These are phyloP conservation scores for Microplitis deprimator DNA, from an alignment of 2,888 invertebrate genomes.

Conservation along the genomic window DNA sequence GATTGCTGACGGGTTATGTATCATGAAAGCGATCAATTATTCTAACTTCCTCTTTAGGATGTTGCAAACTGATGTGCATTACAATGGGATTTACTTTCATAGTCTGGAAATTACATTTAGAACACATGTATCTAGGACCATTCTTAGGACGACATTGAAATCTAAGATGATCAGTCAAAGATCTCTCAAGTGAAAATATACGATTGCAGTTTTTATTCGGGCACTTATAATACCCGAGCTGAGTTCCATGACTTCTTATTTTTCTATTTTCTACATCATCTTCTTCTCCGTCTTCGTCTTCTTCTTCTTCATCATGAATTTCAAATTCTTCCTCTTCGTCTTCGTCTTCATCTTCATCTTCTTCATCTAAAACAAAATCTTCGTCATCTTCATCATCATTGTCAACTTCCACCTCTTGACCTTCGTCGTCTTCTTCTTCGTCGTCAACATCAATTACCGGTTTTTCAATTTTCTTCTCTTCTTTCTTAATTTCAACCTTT, in stretches of 20 bases:
- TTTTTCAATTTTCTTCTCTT: conserved; percentile 9
- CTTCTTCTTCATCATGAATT: conserved; percentile 42
- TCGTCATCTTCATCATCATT: conserved; percentile 35
- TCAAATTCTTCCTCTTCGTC: not conserved
- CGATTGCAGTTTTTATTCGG: not conserved
- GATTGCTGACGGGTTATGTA: too few species aligned
- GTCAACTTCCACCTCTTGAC: conserved; percentile 49
- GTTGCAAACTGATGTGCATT: too few species aligned
- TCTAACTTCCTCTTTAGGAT: too few species aligned
- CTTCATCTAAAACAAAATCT: conserved; percentile 3
- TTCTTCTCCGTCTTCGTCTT: not conserved
- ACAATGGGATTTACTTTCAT: too few species aligned
- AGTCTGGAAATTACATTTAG: not conserved
- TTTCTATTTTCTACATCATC: not conserved
- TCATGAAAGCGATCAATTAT: too few species aligned
- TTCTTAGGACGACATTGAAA: not conserved
- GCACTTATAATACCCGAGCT: not conserved
- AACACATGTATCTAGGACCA: not conserved
- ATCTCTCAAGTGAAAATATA: not conserved
- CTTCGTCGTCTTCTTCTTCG: conserved; percentile 35
- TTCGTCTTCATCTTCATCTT: not conserved
- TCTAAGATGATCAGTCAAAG: not conserved
- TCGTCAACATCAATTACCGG: conserved; percentile 13
- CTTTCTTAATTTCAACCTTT: not conserved
- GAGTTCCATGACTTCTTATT: not conserved